phyloP scores from a whole-genome alignment of 2,113 vertebrate genomes.

The Sorex fumeus region DNA sequence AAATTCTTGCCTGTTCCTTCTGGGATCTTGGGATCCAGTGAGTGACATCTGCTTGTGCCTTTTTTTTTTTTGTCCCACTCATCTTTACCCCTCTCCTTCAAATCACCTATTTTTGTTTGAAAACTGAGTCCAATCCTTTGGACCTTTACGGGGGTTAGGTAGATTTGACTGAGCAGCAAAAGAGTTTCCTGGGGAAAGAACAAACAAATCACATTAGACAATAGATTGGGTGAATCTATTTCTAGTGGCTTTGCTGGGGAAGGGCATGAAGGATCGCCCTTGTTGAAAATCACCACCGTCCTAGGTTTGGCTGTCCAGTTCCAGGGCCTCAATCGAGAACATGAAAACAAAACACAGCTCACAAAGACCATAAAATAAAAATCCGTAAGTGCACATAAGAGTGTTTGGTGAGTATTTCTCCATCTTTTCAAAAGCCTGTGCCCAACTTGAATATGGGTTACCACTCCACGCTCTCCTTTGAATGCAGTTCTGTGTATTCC shows the following conservation, averaged over 20 bases:
- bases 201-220: constrained; percentile 24
- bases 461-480: not conserved
- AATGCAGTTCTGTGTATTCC: not conserved
- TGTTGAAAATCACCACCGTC: no score
- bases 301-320: not conserved
- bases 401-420: not conserved
- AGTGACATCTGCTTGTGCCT: not conserved
- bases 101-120: constrained; percentile 42
- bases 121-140: constrained; percentile 25
- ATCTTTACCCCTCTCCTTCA: not conserved
- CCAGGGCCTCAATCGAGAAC: not conserved
- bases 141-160: constrained; percentile 6
- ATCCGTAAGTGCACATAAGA: not conserved
- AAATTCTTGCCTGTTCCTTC: constrained; percentile 4
- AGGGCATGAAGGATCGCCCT: not conserved
- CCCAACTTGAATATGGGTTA: not conserved
- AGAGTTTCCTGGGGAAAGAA: not conserved
- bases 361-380: not conserved
- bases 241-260: not conserved
- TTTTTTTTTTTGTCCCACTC: not conserved
- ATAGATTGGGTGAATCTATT: constrained; percentile 11
- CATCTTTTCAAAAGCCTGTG: not conserved
- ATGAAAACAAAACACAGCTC: not conserved
- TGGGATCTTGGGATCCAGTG: not conserved
- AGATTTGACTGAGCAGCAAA: not conserved